phyloP scores from a whole-genome alignment of 2,888 invertebrate genomes.

The Ophion ellenae region DNA sequence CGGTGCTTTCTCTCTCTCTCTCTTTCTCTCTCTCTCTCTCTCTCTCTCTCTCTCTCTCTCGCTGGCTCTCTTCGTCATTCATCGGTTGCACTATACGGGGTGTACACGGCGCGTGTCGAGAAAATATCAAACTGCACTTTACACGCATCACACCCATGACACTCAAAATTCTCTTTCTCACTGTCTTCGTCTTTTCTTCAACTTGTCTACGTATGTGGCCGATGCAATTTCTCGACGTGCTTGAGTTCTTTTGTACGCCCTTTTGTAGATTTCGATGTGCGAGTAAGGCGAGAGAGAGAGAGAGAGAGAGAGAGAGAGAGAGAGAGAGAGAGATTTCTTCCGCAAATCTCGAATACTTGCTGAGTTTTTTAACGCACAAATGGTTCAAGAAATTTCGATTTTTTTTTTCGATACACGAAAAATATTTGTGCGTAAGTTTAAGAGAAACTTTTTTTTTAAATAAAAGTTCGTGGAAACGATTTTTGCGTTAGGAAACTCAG shows the following conservation, averaged over 20 bases:
- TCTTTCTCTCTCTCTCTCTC: neutral
- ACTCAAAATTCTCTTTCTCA: constrained; percentile 14
- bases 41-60: neutral
- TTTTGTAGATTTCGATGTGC: too few relatives aligned
- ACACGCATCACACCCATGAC: constrained; percentile 31
- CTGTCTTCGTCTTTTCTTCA: neutral
- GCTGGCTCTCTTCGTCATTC: constrained; percentile 21
- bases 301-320: too few relatives aligned
- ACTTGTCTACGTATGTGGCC: constrained; percentile 9
- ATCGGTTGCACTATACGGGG: constrained; percentile 28
- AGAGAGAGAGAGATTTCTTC: neutral
- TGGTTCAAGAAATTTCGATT: too few relatives aligned
- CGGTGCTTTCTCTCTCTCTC: constrained; percentile 21
- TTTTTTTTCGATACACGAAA: too few relatives aligned
- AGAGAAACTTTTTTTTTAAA: too few relatives aligned
- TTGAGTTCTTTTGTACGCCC: too few relatives aligned
- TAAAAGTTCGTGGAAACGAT: too few relatives aligned
- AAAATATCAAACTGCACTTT: constrained; percentile 46
- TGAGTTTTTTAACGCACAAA: too few relatives aligned
- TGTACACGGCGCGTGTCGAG: constrained; percentile 32
- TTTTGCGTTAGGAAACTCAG: too few relatives aligned
- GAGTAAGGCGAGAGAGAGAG: too few relatives aligned
- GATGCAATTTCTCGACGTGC: neutral
- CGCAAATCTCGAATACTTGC: too few relatives aligned
- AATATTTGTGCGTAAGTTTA: too few relatives aligned